Evolutionary conservation across 1,140 invertebrate genomes (phyloP).

Genomic region (Caenorhabditis latens): DNA sequence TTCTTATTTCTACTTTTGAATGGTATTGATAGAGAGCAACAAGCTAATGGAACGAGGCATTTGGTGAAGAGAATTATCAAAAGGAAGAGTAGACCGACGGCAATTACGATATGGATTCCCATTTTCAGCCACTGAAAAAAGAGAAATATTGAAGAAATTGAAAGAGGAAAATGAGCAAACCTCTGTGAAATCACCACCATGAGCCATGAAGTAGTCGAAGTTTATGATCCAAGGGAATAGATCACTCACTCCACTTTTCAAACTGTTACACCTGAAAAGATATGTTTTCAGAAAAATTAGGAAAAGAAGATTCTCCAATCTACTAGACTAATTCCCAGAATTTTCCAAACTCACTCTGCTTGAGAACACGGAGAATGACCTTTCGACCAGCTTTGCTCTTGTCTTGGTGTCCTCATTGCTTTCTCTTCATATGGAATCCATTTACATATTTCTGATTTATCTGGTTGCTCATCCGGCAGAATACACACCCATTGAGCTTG

Average conservation of each 20-base stretch:
- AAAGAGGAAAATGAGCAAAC: not conserved
- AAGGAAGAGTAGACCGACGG: not conserved
- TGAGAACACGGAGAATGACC: constrained; percentile 33
- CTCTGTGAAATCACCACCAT: constrained; percentile 23
- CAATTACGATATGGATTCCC: constrained; percentile 35
- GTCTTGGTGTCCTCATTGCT: constrained; percentile 29
- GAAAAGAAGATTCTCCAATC: not conserved
- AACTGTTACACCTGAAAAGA: constrained; percentile 1
- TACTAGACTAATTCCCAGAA: not conserved
- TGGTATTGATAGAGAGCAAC: constrained; percentile 28
- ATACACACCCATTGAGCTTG: constrained; percentile 45
- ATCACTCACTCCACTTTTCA: constrained; percentile 44
- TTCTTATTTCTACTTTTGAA: constrained; percentile 43
- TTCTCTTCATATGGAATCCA: constrained; percentile 46
- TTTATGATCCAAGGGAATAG: constrained; percentile 35
- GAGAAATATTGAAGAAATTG: not conserved
- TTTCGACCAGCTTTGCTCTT: constrained; percentile 40
- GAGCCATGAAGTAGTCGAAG: constrained; percentile 44
- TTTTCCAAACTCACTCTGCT: constrained; percentile 15
- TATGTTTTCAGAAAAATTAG: not conserved
- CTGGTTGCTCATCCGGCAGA: constrained; percentile 42
- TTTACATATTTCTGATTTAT: constrained; percentile 38
- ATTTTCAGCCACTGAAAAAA: constrained; percentile 47
- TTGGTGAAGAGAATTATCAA: constrained; percentile 36
- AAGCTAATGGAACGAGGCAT: constrained; percentile 27